phyloP scores from a whole-genome alignment of 2,797 vertebrate species.

The Peromyscus attwateri region DNA sequence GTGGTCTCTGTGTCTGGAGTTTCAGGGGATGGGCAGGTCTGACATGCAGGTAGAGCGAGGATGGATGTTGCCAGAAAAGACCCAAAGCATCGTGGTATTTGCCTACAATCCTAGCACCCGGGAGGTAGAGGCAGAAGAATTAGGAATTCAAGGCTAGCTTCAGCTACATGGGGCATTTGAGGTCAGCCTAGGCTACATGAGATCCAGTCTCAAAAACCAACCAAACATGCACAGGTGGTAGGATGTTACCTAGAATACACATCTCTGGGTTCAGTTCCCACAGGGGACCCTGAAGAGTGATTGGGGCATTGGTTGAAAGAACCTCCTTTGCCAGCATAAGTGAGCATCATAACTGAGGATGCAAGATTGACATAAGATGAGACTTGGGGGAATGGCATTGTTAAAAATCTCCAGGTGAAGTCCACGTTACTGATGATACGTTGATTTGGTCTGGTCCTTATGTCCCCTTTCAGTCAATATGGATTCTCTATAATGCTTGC shows the following conservation, averaged over 20 bases:
- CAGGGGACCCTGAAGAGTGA: not conserved
- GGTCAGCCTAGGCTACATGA: not conserved
- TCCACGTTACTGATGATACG: not conserved
- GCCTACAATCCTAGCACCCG: too few relatives aligned
- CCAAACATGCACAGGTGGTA: not conserved
- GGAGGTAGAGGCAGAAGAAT: not conserved
- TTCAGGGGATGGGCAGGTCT: not conserved
- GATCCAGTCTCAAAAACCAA: not conserved
- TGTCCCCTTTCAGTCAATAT: not conserved
- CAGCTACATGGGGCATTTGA: not conserved
- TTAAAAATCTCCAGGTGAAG: slow-evolving; percentile 10
- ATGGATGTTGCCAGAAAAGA: not conserved
- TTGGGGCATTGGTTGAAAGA: not conserved
- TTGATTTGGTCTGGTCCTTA: not conserved
- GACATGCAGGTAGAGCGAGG: not conserved
- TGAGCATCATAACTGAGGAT: not conserved
- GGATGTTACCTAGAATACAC: not conserved
- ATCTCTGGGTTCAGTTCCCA: not conserved
- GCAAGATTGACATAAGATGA: not conserved
- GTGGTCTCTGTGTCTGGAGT: not conserved
- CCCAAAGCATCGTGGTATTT: not conserved
- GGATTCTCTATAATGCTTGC: slow-evolving; percentile 54
- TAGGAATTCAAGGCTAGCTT: not conserved
- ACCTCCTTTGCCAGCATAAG: not conserved
- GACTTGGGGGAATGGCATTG: not conserved